Percentiles rank a stretch among this genome's conserved stretches.
phyloP scores from a whole-genome alignment of 2,797 vertebrate species.

The Orestias chungarensis region DNA sequence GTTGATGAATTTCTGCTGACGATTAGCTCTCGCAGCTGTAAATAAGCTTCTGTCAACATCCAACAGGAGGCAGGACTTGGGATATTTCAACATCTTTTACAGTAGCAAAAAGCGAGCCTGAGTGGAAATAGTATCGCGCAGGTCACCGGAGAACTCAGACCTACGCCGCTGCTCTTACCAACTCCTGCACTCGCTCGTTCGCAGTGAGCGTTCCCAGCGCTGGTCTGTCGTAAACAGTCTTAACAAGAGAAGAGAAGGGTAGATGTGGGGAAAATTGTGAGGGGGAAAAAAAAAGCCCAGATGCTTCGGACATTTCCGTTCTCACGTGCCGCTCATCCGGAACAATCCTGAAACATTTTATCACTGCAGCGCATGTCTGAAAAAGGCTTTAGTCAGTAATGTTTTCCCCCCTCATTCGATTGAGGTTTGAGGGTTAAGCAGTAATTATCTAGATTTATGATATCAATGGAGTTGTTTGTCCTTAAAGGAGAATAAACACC shows the following conservation, averaged over 20 bases:
- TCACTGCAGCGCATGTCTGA: conserved; percentile 2
- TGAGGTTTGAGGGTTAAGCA: background rate
- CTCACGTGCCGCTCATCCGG: conserved; percentile 3
- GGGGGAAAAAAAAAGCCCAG: background rate
- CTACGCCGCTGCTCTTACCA: background rate
- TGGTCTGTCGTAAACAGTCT: background rate
- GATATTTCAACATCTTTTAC: conserved; percentile 1
- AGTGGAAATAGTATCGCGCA: background rate
- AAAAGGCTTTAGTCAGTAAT: conserved; percentile 1
- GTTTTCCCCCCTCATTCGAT: background rate
- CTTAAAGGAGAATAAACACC: background rate
- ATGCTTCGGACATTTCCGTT: conserved; percentile 4
- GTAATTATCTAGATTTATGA: conserved; percentile 6
- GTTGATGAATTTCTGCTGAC: background rate
- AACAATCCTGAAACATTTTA: conserved; percentile 16
- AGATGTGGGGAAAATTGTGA: conserved; percentile 5
- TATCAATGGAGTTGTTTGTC: background rate
- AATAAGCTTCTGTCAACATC: background rate
- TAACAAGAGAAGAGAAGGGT: conserved; percentile 2
- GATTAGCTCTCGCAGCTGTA: background rate
- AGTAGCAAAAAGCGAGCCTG: background rate
- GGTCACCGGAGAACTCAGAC: background rate
- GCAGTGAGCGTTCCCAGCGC: background rate
- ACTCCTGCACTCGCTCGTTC: background rate
- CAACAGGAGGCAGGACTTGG: background rate